Evolutionary conservation across 1,140 invertebrate genomes (phyloP), one percentile per base, ranked within the genome.

Genomic region (Mylabris phalerata): DNA sequence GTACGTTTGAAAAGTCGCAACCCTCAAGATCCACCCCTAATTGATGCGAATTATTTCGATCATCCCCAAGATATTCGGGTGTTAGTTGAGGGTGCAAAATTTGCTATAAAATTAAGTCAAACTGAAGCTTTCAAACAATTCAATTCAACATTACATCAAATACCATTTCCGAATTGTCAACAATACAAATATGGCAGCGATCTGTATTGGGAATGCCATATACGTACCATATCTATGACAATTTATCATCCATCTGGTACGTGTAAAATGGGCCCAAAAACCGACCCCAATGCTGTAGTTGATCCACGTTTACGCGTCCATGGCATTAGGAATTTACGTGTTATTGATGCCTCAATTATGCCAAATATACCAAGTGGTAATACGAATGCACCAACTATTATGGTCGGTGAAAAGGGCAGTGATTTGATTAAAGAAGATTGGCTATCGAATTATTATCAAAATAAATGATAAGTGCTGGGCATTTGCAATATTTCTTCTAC

Each of bases 301-400:
- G 91, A 94, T 77, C 82, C 88, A 0, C 77, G 85, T 48, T 73
- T 95, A 5, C 78, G 80, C 13, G 89, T 93, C 0, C 84, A 92
- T 62, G 90, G 91, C 0, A 73, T 93, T 0, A 70, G 82, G 27
- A 87, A 87, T 11, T 75, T 94, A 3, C 77, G 92, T 42, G 90
- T 95, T 9, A 88, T 92, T 43, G 92, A 94, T 71, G 90, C 89
- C 4, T 92, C 89, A 51, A 88, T 94, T 55, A 93, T 94, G 90
- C 92, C 92, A 0, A 88, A 85, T 0, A 90, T 93, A 54, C 78
- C 79, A 4, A 75, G 74, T 60, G 74, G 71, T 10, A 75, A 75
- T 55, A 75, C 74, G 9, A 75, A 75, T 54, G 74, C 74, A 5
- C 72, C 74, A 0, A 64, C 64, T 6, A 75, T 75, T 24, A 75